Percentiles rank a stretch among this genome's conserved stretches.
phyloP scores from a whole-genome alignment of 2,113 vertebrate species.

The Cyanocitta stelleri region DNA sequence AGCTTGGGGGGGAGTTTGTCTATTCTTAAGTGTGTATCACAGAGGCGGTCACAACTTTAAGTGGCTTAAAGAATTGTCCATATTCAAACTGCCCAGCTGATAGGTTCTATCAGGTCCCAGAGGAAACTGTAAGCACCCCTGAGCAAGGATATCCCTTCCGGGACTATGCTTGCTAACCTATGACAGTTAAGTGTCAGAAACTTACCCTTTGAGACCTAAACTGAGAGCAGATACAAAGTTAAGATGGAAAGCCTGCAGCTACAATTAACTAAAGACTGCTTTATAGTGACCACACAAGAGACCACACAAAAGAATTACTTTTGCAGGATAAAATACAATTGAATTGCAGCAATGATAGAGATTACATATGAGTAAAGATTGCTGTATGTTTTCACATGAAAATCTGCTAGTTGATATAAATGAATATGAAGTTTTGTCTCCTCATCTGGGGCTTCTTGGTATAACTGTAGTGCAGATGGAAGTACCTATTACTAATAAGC shows the following conservation, averaged over 20 bases:
- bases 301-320: neutral
- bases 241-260: neutral
- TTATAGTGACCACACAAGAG: neutral
- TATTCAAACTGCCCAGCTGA: too few species aligned
- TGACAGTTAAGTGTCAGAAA: neutral
- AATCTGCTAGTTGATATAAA: neutral
- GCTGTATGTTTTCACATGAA: rapidly evolving
- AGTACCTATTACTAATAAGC: neutral
- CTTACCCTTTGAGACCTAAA: neutral
- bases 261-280: neutral
- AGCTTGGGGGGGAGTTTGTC: too few species aligned
- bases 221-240: neutral
- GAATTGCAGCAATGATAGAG: neutral
- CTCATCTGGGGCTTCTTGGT: neutral
- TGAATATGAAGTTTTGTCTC: neutral
- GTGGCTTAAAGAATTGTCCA: too few species aligned
- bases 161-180: too few species aligned
- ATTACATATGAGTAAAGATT: neutral
- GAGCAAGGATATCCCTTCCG: too few species aligned
- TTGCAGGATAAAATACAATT: neutral
- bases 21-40: too few species aligned
- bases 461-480: neutral
- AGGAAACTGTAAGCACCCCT: too few species aligned
- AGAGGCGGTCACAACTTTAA: too few species aligned
- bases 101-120: too few species aligned